Base-by-base conservation (phyloP, 2,888 invertebrate species). In the Trachelus tabidus region DNA sequence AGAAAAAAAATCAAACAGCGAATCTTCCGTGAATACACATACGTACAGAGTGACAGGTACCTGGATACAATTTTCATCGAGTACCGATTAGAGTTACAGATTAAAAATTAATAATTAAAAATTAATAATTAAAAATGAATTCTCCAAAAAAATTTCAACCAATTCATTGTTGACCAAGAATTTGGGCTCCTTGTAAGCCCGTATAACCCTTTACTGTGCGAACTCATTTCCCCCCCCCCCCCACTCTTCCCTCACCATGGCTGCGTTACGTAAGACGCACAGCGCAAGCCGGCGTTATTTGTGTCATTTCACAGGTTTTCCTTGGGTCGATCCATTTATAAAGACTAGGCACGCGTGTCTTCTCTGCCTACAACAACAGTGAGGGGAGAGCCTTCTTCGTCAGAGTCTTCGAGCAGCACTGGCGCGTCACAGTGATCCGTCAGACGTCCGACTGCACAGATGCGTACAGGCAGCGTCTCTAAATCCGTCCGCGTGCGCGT, bases 271-370 rank as follows among this genome's bases (percentile, higher is more conserved):
- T 89, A 88, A 89, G 83, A 81, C 77, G 81, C 78, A 83, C 83
- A 85, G 83, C 83, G 79, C 85, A 82, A 84, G 83, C 77, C 69
- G 76, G 76, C 82, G 85, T 89, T 87, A 90, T 91, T 91, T 88
- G 87, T 89, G 89, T 88, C 89, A 89, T 90, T 90, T 90, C 87
- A 90, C 88, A 89, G 90, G 89, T 90, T 90, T 90, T 91, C 90
- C 88, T 88, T 85, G 84, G 91, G 90, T 91, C 90, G 90, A 91
- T 91, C 90, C 90, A 86, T 89, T 91, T 91, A 87, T 87, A 86
- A 86, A 83, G 84, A 78, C 84, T 75, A 83, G 82, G 84, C 85
- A 86, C 85, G 85, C 85, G 83, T 83, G 81, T 83, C 78, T 82
- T 73, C 31, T 23, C 75, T 71, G 9, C 1, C 3, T 33, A 12